Conservation (phyloP, 2,113 vertebrate species). For the Girardinichthys multiradiatus region DNA sequence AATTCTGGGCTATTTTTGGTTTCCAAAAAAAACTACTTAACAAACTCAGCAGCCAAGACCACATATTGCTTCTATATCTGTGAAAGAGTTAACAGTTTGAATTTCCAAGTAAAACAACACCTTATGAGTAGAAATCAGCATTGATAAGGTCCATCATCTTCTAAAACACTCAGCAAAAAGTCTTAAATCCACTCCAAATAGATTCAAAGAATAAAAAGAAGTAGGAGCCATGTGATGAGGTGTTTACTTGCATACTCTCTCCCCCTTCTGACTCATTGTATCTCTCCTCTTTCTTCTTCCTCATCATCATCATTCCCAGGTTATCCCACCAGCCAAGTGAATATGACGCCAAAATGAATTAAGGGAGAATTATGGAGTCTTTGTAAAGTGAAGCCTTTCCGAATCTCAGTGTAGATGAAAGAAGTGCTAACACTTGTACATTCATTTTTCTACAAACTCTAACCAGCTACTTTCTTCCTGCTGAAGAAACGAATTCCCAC, state of each 20-base stretch:
- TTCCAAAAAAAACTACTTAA: slow-evolving; percentile 25
- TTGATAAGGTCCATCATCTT: slow-evolving; percentile 91
- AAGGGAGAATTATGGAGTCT: slow-evolving; percentile 90
- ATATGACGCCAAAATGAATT: slow-evolving; percentile 93
- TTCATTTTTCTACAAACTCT: too few species aligned
- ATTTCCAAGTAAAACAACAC: slow-evolving; percentile 79
- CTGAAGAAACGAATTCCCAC: too few species aligned
- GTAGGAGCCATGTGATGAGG: slow-evolving; percentile 77
- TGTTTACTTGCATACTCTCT: slow-evolving; percentile 73
- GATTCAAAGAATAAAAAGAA: slow-evolving; percentile 84
- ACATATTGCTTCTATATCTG: slow-evolving; percentile 31
- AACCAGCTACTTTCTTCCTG: too few species aligned
- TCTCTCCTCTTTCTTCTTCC: slow-evolving; percentile 31
- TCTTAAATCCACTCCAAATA: slow-evolving; percentile 89
- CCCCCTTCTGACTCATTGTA: slow-evolving; percentile 18
- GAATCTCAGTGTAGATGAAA: slow-evolving; percentile 84
- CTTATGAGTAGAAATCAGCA: slow-evolving; percentile 88
- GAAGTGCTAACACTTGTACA: background rate
- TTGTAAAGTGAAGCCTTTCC: slow-evolving; percentile 88
- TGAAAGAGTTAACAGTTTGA: slow-evolving; percentile 85
- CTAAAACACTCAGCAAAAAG: slow-evolving; percentile 88
- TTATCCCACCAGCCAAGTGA: slow-evolving; percentile 88
- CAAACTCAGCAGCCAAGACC: background rate
- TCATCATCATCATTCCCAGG: slow-evolving; percentile 93
- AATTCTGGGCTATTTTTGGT: background rate